A percentile compares a stretch with the other conserved stretches of the same genome.
phyloP scores from a whole-genome alignment of 2,113 vertebrate species.

The Paralichthys olivaceus region DNA sequence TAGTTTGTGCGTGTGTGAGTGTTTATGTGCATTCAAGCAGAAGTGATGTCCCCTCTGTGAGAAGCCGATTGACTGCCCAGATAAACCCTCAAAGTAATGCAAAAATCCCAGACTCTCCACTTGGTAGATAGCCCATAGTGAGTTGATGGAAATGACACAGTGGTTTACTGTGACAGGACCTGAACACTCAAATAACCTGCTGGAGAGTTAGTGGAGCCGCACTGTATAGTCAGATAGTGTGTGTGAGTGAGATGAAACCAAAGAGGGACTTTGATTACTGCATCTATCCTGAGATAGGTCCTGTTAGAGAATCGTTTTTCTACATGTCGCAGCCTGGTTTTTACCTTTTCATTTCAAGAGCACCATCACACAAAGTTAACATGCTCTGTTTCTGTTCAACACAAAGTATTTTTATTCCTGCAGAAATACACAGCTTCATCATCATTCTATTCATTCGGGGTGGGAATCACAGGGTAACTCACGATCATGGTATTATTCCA shows the following conservation, averaged over 20 bases:
- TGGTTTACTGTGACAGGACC: conserved; percentile 3
- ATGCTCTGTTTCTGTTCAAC: background rate
- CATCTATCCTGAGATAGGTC: background rate
- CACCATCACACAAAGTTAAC: background rate
- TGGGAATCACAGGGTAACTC: too few relatives aligned
- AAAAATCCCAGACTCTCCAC: conserved; percentile 2
- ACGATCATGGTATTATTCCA: too few relatives aligned
- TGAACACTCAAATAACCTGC: conserved; percentile 7
- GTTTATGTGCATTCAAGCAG: background rate
- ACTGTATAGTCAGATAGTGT: background rate
- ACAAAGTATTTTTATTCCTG: conserved; percentile 5
- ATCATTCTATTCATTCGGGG: conserved; percentile 17
- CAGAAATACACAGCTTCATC: too few relatives aligned
- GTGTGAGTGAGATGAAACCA: background rate
- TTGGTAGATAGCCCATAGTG: background rate
- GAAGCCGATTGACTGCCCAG: background rate
- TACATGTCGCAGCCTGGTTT: background rate
- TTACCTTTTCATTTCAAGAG: conserved; percentile 14
- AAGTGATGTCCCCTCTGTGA: background rate
- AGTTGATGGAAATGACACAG: conserved; percentile 14
- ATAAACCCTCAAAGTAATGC: conserved; percentile 8
- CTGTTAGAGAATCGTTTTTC: background rate
- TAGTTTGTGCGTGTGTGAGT: background rate
- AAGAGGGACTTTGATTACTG: background rate
- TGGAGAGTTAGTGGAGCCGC: background rate